Conservation (phyloP, 2,797 vertebrate species). For the Craterocephalus amniculus region DNA sequence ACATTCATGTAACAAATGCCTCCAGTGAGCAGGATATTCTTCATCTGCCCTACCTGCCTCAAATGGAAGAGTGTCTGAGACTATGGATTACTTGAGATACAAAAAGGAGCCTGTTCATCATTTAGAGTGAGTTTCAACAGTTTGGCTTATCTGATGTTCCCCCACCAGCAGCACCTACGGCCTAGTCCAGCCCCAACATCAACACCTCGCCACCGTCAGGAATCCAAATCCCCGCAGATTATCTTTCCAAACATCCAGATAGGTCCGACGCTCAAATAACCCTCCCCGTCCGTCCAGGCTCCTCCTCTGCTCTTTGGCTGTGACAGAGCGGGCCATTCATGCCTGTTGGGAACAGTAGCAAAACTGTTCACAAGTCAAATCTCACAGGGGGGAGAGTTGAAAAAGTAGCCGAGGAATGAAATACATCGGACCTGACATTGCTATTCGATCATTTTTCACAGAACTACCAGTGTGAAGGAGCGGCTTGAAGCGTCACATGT, state of each 20-base stretch:
- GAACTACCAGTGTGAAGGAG: slow-evolving; percentile 51
- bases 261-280: slow-evolving; percentile 55
- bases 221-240: slow-evolving; percentile 75
- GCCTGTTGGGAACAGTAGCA: slow-evolving; percentile 73
- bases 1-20: slow-evolving; percentile 54
- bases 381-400: slow-evolving; percentile 46
- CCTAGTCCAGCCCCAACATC: slow-evolving; percentile 70
- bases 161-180: slow-evolving; percentile 58
- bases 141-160: slow-evolving; percentile 73
- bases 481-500: background rate
- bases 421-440: slow-evolving; percentile 51
- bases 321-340: slow-evolving; percentile 76
- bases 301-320: slow-evolving; percentile 43
- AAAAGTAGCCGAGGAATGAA: slow-evolving; percentile 54
- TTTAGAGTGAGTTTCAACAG: slow-evolving; percentile 46
- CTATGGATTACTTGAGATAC: slow-evolving; percentile 72
- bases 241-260: slow-evolving; percentile 79
- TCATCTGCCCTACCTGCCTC: slow-evolving; percentile 61
- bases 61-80: slow-evolving; percentile 44
- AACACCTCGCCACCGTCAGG: slow-evolving; percentile 72
- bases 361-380: slow-evolving; percentile 65
- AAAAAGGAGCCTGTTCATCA: slow-evolving; percentile 74
- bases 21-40: slow-evolving; percentile 69
- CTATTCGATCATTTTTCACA: slow-evolving; percentile 58
- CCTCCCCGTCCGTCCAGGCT: slow-evolving; percentile 45